Evolutionary conservation across 2,113 vertebrate genomes (phyloP).

Genomic region (Azemiops feae): DNA sequence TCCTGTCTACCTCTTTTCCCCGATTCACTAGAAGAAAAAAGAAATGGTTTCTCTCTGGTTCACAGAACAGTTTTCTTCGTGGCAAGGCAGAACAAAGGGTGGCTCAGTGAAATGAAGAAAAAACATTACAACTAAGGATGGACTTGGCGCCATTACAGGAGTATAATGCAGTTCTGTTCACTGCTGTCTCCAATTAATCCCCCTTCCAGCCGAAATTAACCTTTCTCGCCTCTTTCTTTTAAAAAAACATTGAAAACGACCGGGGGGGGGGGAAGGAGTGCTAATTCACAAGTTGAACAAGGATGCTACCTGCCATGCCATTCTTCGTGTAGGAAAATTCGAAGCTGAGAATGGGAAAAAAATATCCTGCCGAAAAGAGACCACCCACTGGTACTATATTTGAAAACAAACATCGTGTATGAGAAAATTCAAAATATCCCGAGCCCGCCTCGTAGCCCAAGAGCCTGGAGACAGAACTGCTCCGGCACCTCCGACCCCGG

Average conservation of each 20-base stretch:
- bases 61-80: neutral
- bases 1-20: neutral
- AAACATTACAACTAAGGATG: neutral
- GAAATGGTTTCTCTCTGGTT: neutral
- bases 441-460: neutral
- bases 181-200: neutral
- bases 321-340: neutral
- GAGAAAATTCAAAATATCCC: neutral
- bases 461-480: neutral
- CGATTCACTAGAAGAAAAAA: neutral
- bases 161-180: neutral
- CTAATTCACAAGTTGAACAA: neutral
- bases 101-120: neutral
- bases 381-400: neutral
- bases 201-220: neutral
- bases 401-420: neutral
- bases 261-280: neutral
- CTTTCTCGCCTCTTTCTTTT: neutral
- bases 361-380: neutral
- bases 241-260: neutral
- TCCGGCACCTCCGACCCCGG: fast-evolving
- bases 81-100: neutral
- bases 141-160: neutral
- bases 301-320: neutral
- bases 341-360: neutral